Evolutionary conservation across 1,140 invertebrate species (phyloP).

Genomic region (Pachypeltis micranthus): DNA sequence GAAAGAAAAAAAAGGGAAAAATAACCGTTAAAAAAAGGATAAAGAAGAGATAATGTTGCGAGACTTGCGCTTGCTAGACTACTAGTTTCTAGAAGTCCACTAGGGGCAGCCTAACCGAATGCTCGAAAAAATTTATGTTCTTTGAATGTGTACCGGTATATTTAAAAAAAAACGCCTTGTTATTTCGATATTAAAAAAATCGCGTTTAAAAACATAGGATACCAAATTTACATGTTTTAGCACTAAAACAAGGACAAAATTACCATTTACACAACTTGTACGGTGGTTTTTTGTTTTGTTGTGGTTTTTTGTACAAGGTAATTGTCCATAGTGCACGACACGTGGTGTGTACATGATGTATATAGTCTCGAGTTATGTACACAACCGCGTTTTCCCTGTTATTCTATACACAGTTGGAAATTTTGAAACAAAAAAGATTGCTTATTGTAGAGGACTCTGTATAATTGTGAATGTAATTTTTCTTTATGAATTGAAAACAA

Average conservation of each 20-base stretch:
- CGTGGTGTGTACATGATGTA: constrained; percentile 7
- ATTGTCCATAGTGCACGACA: too few species aligned
- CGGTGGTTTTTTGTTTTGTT: too few species aligned
- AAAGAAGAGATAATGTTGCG: not conserved
- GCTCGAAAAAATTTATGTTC: constrained; percentile 1
- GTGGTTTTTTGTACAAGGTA: too few species aligned
- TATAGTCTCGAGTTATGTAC: constrained; percentile 8
- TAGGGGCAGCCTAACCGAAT: constrained; percentile 5
- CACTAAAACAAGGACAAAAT: too few species aligned
- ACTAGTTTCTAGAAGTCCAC: constrained; percentile 1
- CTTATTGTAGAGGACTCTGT: not conserved
- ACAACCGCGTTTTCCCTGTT: not conserved
- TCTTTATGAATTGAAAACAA: too few species aligned
- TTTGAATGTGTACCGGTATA: too few species aligned
- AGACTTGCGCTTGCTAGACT: constrained; percentile 4
- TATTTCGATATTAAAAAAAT: too few species aligned
- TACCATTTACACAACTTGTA: too few species aligned
- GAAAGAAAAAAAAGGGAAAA: not conserved
- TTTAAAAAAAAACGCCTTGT: too few species aligned
- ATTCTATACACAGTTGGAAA: not conserved
- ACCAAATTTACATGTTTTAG: too few species aligned
- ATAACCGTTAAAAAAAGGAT: not conserved
- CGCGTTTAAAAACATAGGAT: too few species aligned
- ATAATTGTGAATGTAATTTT: too few species aligned
- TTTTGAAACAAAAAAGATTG: not conserved